Base-by-base conservation (phyloP, 1,140 invertebrate genomes). In the Hyles euphorbiae region DNA sequence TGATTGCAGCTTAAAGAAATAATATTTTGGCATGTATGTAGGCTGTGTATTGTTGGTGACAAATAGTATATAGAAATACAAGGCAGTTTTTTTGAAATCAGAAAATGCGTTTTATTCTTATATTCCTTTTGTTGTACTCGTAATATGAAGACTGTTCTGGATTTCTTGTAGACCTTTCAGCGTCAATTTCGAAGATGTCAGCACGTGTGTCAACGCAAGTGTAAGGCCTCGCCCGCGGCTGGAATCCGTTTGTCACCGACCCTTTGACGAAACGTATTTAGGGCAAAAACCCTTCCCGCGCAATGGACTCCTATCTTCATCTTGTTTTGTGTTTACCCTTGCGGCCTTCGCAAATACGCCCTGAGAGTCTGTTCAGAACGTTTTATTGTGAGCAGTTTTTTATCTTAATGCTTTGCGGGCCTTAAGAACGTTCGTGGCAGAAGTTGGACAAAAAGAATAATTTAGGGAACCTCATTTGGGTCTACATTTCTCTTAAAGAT, bases 241-340 rank as follows among this genome's bases (percentile, higher is more conserved):
- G 67, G 70, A 69, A 72, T 72, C 67, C 67, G 70, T 69, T 72
- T 72, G 70, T 72, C 70, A 67, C 60, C 50, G 60, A 59, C 62
- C 65, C 70, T 72, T 72, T 72, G 67, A 70, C 64, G 67, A 65
- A 65, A 65, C 67, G 70, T 67, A 72, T 72, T 72, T 72, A 69
- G 70, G 70, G 63, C 67, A 69, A 67, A 67, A 71, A 72, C 70
- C 70, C 57, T 67, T 72, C 53, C 67, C 54, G 47, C 53, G 58
- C 60, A 62, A 67, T 55, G 58, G 53, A 63, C 11, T 58, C 58
- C 60, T 63, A 60, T 67, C 64, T 72, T 70, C 70, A 72, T 72
- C 67, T 70, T 56, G 61, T 67, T 64, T 68, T 61, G 70, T 72
- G 59, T 72, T 60, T 61, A 53, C 56, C 62, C 64, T 60, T 60